Conservation (phyloP, 2,113 vertebrate species). For the Mesitornis unicolor region DNA sequence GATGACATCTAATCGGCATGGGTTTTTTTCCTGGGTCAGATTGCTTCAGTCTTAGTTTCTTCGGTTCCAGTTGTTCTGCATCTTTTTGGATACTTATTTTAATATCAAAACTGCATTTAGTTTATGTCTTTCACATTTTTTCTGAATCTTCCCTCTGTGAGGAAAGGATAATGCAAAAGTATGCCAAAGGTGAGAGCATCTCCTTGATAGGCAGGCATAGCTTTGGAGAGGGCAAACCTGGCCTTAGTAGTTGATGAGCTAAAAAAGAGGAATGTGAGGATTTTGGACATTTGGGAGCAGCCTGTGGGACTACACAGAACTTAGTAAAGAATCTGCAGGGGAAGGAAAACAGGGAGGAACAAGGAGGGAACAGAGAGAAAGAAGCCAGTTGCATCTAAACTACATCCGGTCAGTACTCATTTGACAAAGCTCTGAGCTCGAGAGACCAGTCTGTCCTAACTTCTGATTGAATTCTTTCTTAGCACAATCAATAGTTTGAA, state of each 20-base stretch:
- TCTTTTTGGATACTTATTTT: background rate
- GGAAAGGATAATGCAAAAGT: background rate
- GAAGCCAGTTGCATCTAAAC: background rate
- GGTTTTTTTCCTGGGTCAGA: accelerated
- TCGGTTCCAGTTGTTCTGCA: background rate
- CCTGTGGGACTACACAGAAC: background rate
- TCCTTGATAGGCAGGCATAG: background rate
- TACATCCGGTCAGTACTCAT: accelerated
- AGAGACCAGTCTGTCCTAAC: background rate
- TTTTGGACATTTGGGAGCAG: background rate
- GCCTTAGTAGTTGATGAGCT: background rate
- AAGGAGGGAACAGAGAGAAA: background rate
- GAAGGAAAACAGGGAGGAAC: background rate
- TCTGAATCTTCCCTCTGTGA: background rate
- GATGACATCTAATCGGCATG: background rate
- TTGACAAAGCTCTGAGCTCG: background rate
- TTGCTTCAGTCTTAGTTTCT: background rate
- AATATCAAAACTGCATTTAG: background rate
- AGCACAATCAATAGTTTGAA: background rate
- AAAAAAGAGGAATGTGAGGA: background rate
- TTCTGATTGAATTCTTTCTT: background rate
- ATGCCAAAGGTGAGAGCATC: background rate
- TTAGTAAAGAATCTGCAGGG: background rate
- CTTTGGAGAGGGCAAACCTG: background rate
- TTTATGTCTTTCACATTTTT: background rate